A percentile compares a stretch with the other conserved stretches of the same genome.
Evolutionary conservation across 53 echinoderm and acorn worm genomes (phyloP).

Genomic region (Zoroaster sp.): DNA sequence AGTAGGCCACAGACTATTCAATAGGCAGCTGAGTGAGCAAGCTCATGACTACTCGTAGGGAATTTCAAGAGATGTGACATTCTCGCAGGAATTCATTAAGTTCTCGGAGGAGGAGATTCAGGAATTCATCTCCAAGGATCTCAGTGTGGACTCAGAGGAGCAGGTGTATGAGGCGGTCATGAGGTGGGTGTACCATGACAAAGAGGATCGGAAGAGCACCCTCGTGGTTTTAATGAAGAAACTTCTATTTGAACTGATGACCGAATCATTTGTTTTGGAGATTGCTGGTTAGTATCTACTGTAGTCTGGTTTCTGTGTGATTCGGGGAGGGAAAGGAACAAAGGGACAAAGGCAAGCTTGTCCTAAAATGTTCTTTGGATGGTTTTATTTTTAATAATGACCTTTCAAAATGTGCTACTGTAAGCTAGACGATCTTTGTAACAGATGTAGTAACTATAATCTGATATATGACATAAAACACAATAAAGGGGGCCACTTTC

Average conservation of each 20-base stretch:
- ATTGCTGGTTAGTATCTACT: conserved; percentile 22
- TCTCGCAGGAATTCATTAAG: conserved; percentile 34
- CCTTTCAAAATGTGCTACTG: too few relatives aligned
- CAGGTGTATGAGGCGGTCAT: conserved; percentile 50
- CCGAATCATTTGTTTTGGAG: conserved; percentile 8
- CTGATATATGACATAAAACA: too few relatives aligned
- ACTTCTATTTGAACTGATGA: conserved; percentile 48
- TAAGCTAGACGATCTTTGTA: too few relatives aligned
- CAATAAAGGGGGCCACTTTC: too few relatives aligned
- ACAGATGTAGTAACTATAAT: too few relatives aligned
- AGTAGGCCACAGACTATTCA: conserved; percentile 38
- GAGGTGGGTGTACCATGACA: conserved; percentile 51
- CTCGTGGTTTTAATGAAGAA: not conserved
- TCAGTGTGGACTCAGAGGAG: conserved; percentile 49
- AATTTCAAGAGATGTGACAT: not conserved
- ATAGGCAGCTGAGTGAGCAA: conserved; percentile 41
- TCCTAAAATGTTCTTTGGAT: too few relatives aligned
- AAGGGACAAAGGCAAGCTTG: too few relatives aligned
- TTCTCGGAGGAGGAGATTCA: conserved; percentile 15
- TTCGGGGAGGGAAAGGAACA: too few relatives aligned
- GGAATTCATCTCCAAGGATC: conserved; percentile 4
- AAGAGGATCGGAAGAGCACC: not conserved
- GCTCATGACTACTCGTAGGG: conserved; percentile 24
- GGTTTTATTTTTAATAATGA: too few relatives aligned
- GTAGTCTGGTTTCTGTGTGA: too few relatives aligned